These are phyloP conservation scores for Ormyrus thymus DNA, from an alignment of 2,888 invertebrate genomes.

Conservation along the genomic window DNA sequence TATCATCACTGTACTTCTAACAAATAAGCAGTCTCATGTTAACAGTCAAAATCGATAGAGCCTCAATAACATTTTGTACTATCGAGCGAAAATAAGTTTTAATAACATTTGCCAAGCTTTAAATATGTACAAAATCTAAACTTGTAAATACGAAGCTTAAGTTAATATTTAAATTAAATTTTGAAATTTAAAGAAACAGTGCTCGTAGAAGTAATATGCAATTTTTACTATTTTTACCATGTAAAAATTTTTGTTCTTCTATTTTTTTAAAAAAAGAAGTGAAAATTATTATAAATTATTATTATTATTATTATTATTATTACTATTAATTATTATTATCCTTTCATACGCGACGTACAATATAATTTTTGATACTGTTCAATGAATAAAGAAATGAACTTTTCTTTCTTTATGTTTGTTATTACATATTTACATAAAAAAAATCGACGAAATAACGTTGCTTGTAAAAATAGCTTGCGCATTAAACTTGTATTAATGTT, in stretches of 20 bases:
- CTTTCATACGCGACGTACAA: constrained; percentile 28
- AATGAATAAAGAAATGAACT: constrained; percentile 32
- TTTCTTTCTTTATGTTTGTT: constrained; percentile 45
- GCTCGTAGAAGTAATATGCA: constrained; percentile 31
- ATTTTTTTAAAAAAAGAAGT: constrained; percentile 33
- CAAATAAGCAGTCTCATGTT: constrained; percentile 31
- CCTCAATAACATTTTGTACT: constrained; percentile 10
- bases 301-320: too few relatives aligned
- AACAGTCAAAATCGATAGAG: constrained; percentile 50
- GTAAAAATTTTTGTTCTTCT: constrained; percentile 47
- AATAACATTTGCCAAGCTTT: constrained; percentile 49
- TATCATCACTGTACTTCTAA: constrained; percentile 33
- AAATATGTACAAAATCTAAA: constrained; percentile 53
- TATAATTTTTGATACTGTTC: constrained; percentile 48
- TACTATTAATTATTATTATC: background rate
- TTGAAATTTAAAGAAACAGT: constrained; percentile 29
- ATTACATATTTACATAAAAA: constrained; percentile 26
- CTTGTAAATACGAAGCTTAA: constrained; percentile 54
- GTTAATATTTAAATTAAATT: constrained; percentile 53
- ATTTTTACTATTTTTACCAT: constrained; percentile 52
- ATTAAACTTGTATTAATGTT: background rate
- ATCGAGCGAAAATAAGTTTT: constrained; percentile 4
- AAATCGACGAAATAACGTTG: constrained; percentile 5
- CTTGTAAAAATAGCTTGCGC: background rate
- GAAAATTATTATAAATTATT: constrained; percentile 32